Conservation (phyloP, 1,140 invertebrate species). For the Camponotus floridanus region DNA sequence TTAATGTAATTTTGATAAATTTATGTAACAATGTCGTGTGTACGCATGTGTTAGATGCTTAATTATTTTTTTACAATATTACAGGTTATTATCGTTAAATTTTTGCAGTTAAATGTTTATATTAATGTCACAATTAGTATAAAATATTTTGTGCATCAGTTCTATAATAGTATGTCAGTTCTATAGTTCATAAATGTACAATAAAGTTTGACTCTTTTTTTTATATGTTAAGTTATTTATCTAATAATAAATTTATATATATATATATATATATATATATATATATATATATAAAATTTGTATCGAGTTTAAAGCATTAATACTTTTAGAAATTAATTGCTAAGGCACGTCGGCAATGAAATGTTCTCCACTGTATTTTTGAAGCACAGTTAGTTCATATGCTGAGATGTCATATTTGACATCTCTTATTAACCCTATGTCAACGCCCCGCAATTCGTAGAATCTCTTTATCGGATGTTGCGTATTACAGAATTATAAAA, state of each 20-base stretch:
- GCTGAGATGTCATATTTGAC: not conserved
- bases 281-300: not conserved
- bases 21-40: not conserved
- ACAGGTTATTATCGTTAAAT: not conserved
- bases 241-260: not conserved
- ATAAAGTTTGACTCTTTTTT: slow-evolving; percentile 16
- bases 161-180: not conserved
- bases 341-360: not conserved
- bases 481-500: slow-evolving; percentile 14
- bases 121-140: no score
- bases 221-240: no score
- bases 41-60: not conserved
- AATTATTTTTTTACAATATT: slow-evolving; percentile 4
- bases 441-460: not conserved
- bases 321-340: not conserved
- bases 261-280: not conserved
- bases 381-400: not conserved
- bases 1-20: slow-evolving; percentile 1
- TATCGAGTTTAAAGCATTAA: no score
- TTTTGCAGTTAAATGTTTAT: no score
- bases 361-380: not conserved
- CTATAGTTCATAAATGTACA: not conserved
- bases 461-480: slow-evolving; percentile 3
- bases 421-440: slow-evolving; percentile 31
- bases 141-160: not conserved